A percentile compares a stretch with the other conserved stretches of the same genome.
phyloP scores from a whole-genome alignment of 2,888 invertebrate species.

The Ectemnius continuus region DNA sequence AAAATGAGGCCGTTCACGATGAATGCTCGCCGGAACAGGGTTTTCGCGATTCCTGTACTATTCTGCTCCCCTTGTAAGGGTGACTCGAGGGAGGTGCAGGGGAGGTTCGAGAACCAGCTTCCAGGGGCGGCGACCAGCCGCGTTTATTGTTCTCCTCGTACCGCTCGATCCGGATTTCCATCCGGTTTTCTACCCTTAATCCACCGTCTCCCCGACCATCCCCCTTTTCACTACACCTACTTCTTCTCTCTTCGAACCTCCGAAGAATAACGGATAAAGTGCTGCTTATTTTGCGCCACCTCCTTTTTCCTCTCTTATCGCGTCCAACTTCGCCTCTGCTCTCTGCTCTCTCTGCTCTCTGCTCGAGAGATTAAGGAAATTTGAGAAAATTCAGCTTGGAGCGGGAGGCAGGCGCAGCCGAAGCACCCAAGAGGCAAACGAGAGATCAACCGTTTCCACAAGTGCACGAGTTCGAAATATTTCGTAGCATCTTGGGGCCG shows the following conservation, averaged over 20 bases:
- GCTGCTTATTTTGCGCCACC: slow-evolving; percentile 2
- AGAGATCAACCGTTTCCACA: background rate
- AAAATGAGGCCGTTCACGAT: slow-evolving; percentile 39
- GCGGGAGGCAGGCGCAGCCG: too few species aligned
- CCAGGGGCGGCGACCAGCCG: slow-evolving; percentile 31
- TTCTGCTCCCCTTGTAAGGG: slow-evolving; percentile 35
- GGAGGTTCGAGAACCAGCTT: slow-evolving; percentile 5
- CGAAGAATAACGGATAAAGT: slow-evolving; percentile 7
- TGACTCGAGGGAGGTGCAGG: slow-evolving; percentile 13
- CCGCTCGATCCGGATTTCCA: slow-evolving; percentile 35
- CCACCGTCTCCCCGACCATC: background rate
- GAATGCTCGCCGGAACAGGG: slow-evolving; percentile 44
- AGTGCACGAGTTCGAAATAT: too few species aligned
- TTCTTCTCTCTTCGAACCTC: slow-evolving; percentile 15
- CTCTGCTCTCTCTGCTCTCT: background rate
- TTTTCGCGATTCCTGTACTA: slow-evolving; percentile 49
- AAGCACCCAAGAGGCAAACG: too few species aligned
- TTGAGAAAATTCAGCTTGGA: too few species aligned
- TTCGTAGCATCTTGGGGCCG: too few species aligned
- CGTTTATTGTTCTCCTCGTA: slow-evolving; percentile 51
- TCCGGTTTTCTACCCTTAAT: slow-evolving; percentile 37
- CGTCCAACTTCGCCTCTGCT: background rate
- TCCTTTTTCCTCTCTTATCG: background rate
- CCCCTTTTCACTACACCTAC: slow-evolving; percentile 12
- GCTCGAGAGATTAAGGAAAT: too few species aligned